phyloP scores from a whole-genome alignment of 2,888 invertebrate species.

The Cephalotes varians region DNA sequence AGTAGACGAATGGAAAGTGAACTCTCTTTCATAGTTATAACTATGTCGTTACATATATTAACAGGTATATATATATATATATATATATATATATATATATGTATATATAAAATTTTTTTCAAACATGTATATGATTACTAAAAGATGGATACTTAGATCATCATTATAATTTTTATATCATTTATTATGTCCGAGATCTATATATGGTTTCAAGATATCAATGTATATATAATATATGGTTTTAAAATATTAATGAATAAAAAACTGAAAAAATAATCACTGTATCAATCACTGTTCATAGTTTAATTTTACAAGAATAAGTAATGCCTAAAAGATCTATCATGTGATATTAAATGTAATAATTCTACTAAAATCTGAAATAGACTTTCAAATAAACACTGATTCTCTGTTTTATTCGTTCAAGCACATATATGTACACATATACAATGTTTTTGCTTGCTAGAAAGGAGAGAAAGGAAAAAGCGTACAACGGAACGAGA shows the following conservation, averaged over 20 bases:
- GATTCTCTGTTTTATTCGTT: not conserved
- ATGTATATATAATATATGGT: not conserved
- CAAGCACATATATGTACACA: not conserved
- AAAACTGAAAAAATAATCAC: not conserved
- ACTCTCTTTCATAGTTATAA: slow-evolving; percentile 55
- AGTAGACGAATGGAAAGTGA: slow-evolving; percentile 62
- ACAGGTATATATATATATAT: not conserved
- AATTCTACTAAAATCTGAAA: not conserved
- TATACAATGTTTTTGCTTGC: not conserved
- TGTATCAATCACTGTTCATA: not conserved
- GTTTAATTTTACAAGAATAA: slow-evolving; percentile 1
- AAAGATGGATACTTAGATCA: not conserved
- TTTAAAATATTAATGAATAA: slow-evolving; percentile 2
- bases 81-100: not conserved
- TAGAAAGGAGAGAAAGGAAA: not conserved
- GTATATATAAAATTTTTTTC: not conserved
- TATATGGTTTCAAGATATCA: too few relatives aligned
- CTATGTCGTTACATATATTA: slow-evolving; percentile 36
- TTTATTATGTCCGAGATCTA: not conserved
- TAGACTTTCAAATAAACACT: slow-evolving; percentile 5
- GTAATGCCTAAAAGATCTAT: not conserved
- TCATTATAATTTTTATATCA: not conserved
- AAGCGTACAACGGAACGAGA: not conserved
- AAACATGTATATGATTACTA: not conserved
- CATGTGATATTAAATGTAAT: slow-evolving; percentile 9